Base-by-base conservation (phyloP, 2,797 vertebrate genomes). In the Sparus aurata region DNA sequence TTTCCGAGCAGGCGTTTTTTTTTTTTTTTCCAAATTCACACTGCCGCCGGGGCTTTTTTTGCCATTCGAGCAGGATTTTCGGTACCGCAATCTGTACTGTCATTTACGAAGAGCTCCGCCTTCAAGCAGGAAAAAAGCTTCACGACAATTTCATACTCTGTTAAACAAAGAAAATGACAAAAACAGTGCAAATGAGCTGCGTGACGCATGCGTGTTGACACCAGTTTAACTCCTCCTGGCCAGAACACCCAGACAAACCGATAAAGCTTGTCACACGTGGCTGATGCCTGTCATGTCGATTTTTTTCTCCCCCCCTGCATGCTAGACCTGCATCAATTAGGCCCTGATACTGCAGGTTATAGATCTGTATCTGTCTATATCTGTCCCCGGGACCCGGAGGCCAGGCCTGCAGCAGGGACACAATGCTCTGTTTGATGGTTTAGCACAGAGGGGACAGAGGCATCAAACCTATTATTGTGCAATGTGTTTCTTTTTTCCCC, bases 311-410 rank as follows among this genome's bases (percentile, higher is more conserved):
- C 34, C 34, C 46, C 70, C 82, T 73, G 75, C 75, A 58, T 77
- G 82, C 81, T 75, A 80, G 82, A 84, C 82, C 76, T 83, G 88
- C 88, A 85, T 92, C 89, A 91, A 91, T 91, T 91, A 88, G 85
- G 71, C 69, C 79, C 79, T 41, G 80, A 88, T 88, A 81, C 87
- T 72, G 89, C 85, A 82, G 87, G 84, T 85, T 87, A 89, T 88
- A 90, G 91, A 92, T 92, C 88, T 79, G 77, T 89, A 89, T 91
- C 89, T 89, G 82, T 85, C 77, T 80, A 77, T 88, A 82, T 91
- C 83, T 82, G 89, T 87, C 83, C 85, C 69, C 18, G 15, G 75
- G 77, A 89, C 85, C 90, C 73, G 17, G 74, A 74, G 66, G 88
- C 63, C 65, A 63, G 76, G 77, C 83, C 80, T 64, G 6, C 70